These are phyloP conservation scores for Coregonus ussuriensis DNA, from an alignment of 2,797 vertebrate genomes.

Conservation along the genomic window DNA sequence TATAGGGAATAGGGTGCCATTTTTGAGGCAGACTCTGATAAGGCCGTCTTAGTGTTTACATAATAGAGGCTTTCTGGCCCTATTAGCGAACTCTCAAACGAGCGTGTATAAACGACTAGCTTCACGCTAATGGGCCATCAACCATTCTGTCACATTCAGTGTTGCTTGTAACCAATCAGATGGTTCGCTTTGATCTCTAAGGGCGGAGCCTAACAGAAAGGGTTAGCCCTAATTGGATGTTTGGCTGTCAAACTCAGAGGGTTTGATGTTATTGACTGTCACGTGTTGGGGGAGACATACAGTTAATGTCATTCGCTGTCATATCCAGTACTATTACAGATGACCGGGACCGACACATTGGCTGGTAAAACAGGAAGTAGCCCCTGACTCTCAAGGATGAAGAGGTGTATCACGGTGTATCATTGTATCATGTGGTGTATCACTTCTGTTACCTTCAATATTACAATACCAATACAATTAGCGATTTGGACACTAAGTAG, in stretches of 20 bases:
- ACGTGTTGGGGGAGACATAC: background rate
- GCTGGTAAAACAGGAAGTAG: background rate
- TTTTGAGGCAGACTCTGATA: constrained; percentile 40
- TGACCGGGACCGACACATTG: background rate
- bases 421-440: too few species aligned
- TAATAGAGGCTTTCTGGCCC: constrained; percentile 54
- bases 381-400: too few species aligned
- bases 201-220: background rate
- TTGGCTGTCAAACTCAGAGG: background rate
- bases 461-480: too few species aligned
- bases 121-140: constrained; percentile 59
- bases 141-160: constrained; percentile 41
- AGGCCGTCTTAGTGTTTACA: constrained; percentile 65
- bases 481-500: too few species aligned
- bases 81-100: constrained; percentile 58
- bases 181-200: background rate
- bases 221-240: background rate
- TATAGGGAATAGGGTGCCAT: background rate
- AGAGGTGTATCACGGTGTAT: too few species aligned
- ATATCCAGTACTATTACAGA: background rate
- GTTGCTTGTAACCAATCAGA: constrained; percentile 31
- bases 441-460: too few species aligned
- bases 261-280: background rate
- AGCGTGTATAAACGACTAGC: constrained; percentile 58
- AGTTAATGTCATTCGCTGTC: background rate